phyloP scores from a whole-genome alignment of 2,888 invertebrate species.

The Nephrotoma flavescens region DNA sequence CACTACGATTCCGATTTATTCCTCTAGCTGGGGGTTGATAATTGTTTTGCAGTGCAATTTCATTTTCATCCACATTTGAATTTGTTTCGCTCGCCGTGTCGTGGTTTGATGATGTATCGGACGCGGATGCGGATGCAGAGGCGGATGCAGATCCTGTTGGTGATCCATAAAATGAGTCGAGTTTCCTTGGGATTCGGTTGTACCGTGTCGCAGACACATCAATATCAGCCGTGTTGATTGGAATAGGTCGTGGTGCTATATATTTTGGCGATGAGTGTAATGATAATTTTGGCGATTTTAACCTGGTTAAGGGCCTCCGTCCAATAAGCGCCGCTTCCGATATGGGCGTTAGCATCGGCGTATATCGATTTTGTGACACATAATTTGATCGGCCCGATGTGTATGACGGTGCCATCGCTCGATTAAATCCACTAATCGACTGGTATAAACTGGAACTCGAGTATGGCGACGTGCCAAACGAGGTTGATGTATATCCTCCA shows the following conservation, averaged over 20 bases:
- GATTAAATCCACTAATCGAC: slow-evolving; percentile 37
- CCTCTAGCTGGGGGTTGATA: slow-evolving; percentile 5
- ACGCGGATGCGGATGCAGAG: slow-evolving; percentile 5
- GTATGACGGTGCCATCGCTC: slow-evolving; percentile 36
- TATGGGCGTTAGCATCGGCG: slow-evolving; percentile 61
- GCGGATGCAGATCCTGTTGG: background rate
- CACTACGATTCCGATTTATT: slow-evolving; percentile 49
- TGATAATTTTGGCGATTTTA: slow-evolving; percentile 38
- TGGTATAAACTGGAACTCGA: slow-evolving; percentile 35
- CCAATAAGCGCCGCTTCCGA: slow-evolving; percentile 37
- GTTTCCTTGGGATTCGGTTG: slow-evolving; percentile 1
- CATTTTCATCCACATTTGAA: background rate
- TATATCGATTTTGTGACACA: slow-evolving; percentile 38
- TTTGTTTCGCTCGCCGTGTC: slow-evolving; percentile 7
- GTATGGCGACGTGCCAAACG: slow-evolving; percentile 32
- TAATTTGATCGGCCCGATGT: slow-evolving; percentile 25
- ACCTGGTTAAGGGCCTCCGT: slow-evolving; percentile 27
- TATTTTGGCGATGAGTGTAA: slow-evolving; percentile 33
- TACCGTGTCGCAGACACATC: slow-evolving; percentile 62
- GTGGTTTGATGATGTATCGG: slow-evolving; percentile 24
- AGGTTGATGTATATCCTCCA: slow-evolving; percentile 34
- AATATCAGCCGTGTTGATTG: slow-evolving; percentile 73
- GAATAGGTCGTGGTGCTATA: slow-evolving; percentile 45
- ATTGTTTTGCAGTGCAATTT: background rate
- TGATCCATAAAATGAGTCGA: slow-evolving; percentile 12